Percentiles rank a stretch among this genome's conserved stretches.
These are phyloP conservation scores for Melipona bicolor DNA, from an alignment of 2,888 invertebrate species.

Conservation along the genomic window DNA sequence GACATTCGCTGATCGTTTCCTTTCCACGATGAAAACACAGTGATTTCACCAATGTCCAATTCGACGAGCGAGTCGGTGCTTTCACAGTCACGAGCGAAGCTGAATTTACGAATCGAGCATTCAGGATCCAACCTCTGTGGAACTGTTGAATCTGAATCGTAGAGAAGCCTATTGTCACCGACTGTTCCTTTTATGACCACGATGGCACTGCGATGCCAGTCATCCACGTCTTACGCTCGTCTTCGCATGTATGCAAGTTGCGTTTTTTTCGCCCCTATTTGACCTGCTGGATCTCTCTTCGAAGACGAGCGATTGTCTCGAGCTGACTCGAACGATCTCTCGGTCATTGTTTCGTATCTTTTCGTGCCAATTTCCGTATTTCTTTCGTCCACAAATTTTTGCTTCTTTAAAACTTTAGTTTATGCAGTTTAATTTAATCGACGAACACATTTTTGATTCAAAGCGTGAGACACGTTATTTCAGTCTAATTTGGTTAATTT, in stretches of 20 bases:
- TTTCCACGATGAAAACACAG: not conserved
- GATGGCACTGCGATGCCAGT: not conserved
- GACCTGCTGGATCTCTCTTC: not conserved
- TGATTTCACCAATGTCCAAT: conserved; percentile 17
- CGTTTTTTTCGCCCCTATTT: not conserved
- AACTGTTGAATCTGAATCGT: conserved; percentile 7
- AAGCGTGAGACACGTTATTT: too few species aligned
- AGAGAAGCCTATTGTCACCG: conserved; percentile 26
- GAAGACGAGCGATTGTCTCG: not conserved
- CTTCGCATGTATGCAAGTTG: not conserved
- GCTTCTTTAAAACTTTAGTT: too few species aligned
- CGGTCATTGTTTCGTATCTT: too few species aligned
- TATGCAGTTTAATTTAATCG: too few species aligned
- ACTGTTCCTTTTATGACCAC: conserved; percentile 3
- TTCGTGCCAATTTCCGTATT: too few species aligned
- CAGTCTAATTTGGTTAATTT: too few species aligned
- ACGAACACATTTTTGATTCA: too few species aligned
- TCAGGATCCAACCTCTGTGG: conserved; percentile 18
- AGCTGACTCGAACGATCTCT: not conserved
- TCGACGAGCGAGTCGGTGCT: conserved; percentile 16
- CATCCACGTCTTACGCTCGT: not conserved
- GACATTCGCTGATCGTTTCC: not conserved
- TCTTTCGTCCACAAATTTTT: too few species aligned
- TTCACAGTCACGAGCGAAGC: conserved; percentile 9
- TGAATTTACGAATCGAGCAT: conserved; percentile 1